These are phyloP conservation scores for Caenorhabditis auriculariae DNA, from an alignment of 2,888 invertebrate species.

Conservation along the genomic window DNA sequence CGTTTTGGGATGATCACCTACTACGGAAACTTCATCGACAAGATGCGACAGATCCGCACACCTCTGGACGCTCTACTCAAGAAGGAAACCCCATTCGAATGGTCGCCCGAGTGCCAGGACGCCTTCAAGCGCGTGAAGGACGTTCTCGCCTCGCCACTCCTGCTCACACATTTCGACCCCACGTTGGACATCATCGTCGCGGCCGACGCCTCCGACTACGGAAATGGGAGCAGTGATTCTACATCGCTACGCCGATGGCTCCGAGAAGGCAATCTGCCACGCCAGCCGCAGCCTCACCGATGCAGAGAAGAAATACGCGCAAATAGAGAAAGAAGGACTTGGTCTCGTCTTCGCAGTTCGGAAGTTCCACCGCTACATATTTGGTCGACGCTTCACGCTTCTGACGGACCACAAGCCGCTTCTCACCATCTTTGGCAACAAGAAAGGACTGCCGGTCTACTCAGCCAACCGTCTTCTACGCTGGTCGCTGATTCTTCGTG, in stretches of 20 bases:
- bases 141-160: slow-evolving; percentile 2
- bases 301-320: slow-evolving; percentile 37
- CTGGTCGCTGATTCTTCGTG: slow-evolving; percentile 61
- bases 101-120: slow-evolving; percentile 9
- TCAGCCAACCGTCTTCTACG: slow-evolving; percentile 61
- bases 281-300: slow-evolving; percentile 21
- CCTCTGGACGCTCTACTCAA: slow-evolving; percentile 9
- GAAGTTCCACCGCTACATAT: slow-evolving; percentile 65
- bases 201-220: slow-evolving; percentile 64
- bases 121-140: slow-evolving; percentile 12
- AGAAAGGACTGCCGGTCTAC: slow-evolving; percentile 16
- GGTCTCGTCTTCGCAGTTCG: slow-evolving; percentile 63
- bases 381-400: slow-evolving; percentile 61
- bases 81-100: slow-evolving; percentile 16
- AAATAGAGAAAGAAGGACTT: slow-evolving; percentile 63
- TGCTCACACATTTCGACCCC: slow-evolving; percentile 61
- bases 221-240: slow-evolving; percentile 56
- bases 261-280: slow-evolving; percentile 40
- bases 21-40: slow-evolving; percentile 19
- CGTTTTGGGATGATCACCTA: slow-evolving; percentile 23
- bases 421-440: slow-evolving; percentile 61
- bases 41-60: slow-evolving; percentile 3
- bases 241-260: slow-evolving; percentile 46
- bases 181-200: slow-evolving; percentile 56
- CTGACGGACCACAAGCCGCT: slow-evolving; percentile 67